Evolutionary conservation across 2,113 vertebrate species (phyloP).

Genomic region (Crotalus tigris): DNA sequence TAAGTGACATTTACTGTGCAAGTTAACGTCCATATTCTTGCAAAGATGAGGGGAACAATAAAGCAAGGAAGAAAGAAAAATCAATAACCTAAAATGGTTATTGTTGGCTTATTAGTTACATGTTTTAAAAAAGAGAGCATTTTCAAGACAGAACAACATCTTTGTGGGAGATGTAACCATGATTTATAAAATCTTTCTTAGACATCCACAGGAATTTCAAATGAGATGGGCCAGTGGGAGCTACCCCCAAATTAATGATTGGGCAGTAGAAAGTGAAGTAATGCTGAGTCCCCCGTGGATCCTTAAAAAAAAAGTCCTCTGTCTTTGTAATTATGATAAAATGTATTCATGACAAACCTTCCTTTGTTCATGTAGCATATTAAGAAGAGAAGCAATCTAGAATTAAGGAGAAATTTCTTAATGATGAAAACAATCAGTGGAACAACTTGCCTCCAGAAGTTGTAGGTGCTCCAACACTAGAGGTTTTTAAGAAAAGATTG

Average conservation of each 20-base stretch:
- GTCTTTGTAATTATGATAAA: not conserved
- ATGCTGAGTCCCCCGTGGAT: conserved; percentile 11
- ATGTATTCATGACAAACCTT: conserved; percentile 10
- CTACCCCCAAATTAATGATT: conserved; percentile 54
- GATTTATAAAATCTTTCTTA: conserved; percentile 29
- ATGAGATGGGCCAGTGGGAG: conserved; percentile 51
- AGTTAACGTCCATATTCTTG: conserved; percentile 61
- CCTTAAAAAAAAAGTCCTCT: conserved; percentile 15
- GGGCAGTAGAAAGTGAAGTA: conserved; percentile 41
- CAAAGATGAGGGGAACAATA: conserved; percentile 67
- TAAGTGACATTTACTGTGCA: conserved; percentile 54
- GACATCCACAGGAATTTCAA: conserved; percentile 35
- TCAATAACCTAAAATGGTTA: conserved; percentile 74
- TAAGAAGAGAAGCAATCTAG: not conserved
- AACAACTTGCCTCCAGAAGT: not conserved
- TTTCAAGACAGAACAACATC: conserved; percentile 62
- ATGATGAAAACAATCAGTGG: not conserved
- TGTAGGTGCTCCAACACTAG: not conserved
- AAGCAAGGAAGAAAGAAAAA: conserved; percentile 67
- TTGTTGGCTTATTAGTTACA: conserved; percentile 72
- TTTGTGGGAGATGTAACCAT: conserved; percentile 59
- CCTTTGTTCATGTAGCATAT: conserved; percentile 1
- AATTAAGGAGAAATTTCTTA: not conserved
- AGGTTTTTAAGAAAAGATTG: not conserved
- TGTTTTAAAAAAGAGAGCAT: conserved; percentile 58